A percentile compares a stretch with the other conserved stretches of the same genome.
Evolutionary conservation across 2,888 invertebrate genomes (phyloP).

Genomic region (Belgica antarctica): DNA sequence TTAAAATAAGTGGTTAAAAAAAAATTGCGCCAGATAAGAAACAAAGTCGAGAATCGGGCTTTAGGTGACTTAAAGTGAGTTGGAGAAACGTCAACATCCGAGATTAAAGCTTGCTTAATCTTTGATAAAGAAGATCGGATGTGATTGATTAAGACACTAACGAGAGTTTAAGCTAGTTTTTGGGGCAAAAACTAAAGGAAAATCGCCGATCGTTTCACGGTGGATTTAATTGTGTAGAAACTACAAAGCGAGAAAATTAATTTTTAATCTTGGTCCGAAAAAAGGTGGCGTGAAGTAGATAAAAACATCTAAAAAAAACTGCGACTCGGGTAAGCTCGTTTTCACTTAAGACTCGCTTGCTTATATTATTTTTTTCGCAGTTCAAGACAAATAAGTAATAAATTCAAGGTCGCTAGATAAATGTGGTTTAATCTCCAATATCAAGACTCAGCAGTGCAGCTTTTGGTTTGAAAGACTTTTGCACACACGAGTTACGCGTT

Average conservation of each 20-base stretch:
- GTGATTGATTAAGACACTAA: too few relatives aligned
- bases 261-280: background rate
- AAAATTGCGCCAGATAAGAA: too few relatives aligned
- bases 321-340: slow-evolving; percentile 4
- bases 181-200: too few relatives aligned
- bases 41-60: too few relatives aligned
- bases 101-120: too few relatives aligned
- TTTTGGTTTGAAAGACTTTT: too few relatives aligned
- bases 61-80: too few relatives aligned
- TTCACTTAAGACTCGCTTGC: slow-evolving; percentile 15
- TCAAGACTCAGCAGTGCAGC: slow-evolving; percentile 27
- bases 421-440: slow-evolving; percentile 30
- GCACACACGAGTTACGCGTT: too few relatives aligned
- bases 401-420: slow-evolving; percentile 23
- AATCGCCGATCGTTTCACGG: background rate
- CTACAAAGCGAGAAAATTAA: background rate
- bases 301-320: background rate
- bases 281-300: background rate
- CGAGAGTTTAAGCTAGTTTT: too few relatives aligned
- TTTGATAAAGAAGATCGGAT: too few relatives aligned
- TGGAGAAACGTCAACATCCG: too few relatives aligned
- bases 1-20: background rate
- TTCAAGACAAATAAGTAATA: slow-evolving; percentile 19
- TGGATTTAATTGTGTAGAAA: background rate
- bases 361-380: too few relatives aligned